Evolutionary conservation across 2,113 vertebrate genomes (phyloP).

Genomic region (Platysternon megacephalum): DNA sequence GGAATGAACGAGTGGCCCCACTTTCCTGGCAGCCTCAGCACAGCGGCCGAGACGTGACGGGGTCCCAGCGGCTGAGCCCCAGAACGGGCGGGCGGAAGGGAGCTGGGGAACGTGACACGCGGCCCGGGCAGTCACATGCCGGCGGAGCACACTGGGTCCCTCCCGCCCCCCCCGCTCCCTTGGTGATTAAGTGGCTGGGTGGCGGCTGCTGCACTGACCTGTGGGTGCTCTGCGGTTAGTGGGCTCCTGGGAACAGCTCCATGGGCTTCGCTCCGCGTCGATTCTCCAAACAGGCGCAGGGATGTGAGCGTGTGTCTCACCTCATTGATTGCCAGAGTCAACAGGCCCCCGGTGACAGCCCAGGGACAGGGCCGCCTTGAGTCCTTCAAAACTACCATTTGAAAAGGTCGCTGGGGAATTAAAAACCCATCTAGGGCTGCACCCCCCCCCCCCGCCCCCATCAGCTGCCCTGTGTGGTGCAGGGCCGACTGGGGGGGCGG

Average conservation of each 20-base stretch:
- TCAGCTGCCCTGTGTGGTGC: not conserved
- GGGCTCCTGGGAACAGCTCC: not conserved
- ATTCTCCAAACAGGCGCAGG: not conserved
- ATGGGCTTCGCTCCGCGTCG: not conserved
- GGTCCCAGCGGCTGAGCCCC: not conserved
- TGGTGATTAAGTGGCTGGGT: not conserved
- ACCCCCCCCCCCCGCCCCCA: no score
- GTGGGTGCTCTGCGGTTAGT: not conserved
- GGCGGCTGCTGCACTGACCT: not conserved
- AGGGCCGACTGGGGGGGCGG: rapidly evolving
- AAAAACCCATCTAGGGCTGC: not conserved
- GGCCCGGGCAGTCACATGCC: rapidly evolving
- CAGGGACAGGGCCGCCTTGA: not conserved
- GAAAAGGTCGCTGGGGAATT: not conserved
- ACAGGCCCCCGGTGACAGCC: not conserved
- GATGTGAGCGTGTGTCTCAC: not conserved
- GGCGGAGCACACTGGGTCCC: not conserved
- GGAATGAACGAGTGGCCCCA: not conserved
- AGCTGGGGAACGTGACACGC: not conserved
- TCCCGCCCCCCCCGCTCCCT: not conserved
- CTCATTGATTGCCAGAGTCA: not conserved
- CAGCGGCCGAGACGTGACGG: rapidly evolving
- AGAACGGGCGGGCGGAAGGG: not conserved
- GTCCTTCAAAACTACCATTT: not conserved
- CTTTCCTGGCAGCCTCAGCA: not conserved